Evolutionary conservation across 2,888 invertebrate species (phyloP).

Genomic region (Drosophila colorata): DNA sequence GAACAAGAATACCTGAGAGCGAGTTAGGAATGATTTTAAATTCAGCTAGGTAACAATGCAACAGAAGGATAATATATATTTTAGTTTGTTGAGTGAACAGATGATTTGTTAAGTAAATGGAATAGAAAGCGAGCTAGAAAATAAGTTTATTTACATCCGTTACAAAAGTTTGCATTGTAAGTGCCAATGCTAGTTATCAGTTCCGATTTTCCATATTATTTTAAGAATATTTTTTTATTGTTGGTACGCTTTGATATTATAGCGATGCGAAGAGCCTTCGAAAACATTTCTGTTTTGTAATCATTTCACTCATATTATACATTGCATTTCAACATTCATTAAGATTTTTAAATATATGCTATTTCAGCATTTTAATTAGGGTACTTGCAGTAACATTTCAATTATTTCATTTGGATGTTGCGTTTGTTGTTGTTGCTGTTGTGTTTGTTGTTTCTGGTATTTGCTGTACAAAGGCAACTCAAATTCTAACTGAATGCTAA

Average conservation of each 20-base stretch:
- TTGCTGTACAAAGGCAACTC: constrained; percentile 17
- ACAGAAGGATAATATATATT: no score
- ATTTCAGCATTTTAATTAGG: constrained; percentile 20
- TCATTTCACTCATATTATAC: neutral
- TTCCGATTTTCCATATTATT: neutral
- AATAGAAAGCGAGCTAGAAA: no score
- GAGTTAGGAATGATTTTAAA: neutral
- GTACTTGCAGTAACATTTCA: constrained; percentile 8
- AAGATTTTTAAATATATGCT: constrained; percentile 3
- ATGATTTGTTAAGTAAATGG: no score
- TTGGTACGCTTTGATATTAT: neutral
- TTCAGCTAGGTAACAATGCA: neutral
- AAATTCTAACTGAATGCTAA: constrained; percentile 24
- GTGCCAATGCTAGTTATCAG: no score
- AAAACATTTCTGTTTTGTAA: constrained; percentile 4
- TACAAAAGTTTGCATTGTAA: no score
- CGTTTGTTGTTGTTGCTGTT: neutral
- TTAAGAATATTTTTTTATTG: constrained; percentile 11
- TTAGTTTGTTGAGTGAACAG: no score
- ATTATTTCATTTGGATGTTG: constrained; percentile 23
- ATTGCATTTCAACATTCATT: constrained; percentile 9
- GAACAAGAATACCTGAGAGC: neutral
- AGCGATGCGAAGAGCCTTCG: neutral
- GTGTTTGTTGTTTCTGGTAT: constrained; percentile 12
- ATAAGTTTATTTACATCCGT: no score